Base-by-base conservation (phyloP, 2,888 invertebrate genomes). In the Nesidiocoris tenuis region DNA sequence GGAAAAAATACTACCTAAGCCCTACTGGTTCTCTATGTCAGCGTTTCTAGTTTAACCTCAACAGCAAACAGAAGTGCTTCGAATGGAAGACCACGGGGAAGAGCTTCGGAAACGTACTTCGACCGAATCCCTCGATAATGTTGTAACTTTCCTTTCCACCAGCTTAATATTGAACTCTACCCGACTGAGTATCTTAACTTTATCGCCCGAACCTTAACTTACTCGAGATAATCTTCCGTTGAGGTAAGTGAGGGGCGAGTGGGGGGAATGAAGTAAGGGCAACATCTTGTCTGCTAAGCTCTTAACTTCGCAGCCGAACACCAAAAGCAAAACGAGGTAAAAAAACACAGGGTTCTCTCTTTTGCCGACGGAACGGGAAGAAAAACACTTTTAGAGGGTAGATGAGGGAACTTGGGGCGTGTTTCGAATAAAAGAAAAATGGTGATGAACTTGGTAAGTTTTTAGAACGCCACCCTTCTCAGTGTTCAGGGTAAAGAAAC, bases 161-260 rank as follows among this genome's bases (percentile, higher is more conserved):
- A 65, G 64, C 12, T 64, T 18, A 39, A 65, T 39, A 65, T 39
- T 65, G 65, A 65, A 39, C 39, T 39, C 18, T 65, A 24, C 19
- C 39, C 18, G 19, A 39, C 18, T 25, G 39, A 39, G 39, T 24
- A 25, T 65, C 65, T 65, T 39, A 65, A 39, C 65, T 65, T 65
- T 65, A 65, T 65, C 39, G 39, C 39, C 25, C 2, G 39, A 24
- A 12, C 19, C 65, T 19, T 39, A 65, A 65, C 65, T 65, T 17
- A 65, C 39, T 65, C 65, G 18, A 65, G 65, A 39, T 65, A 65
- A 65, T 65, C 65, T 65, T 19, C 65, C 65, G 65, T 39, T 39
- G 39, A 39, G 12, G 39, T 39, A 39, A 12, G 12, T 12, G 39
- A 39, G 3, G 39, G 12, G 12, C 25, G 39, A 65, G 25, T n/a